Evolutionary conservation across 64 coral and sea anemone species (phyloP).

Genomic region (Dendrophyllia cribrosa): DNA sequence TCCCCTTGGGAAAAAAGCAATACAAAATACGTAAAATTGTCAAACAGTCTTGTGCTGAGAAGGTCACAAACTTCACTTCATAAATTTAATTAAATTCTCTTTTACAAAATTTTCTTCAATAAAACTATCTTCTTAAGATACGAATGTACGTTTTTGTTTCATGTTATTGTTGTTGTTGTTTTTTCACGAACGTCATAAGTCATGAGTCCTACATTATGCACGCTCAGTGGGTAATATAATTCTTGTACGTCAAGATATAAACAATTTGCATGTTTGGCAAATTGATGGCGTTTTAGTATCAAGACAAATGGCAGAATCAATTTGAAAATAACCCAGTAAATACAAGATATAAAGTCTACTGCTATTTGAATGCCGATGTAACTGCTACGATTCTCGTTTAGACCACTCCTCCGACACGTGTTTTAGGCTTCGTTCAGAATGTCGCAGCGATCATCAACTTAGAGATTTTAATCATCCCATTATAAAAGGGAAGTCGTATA

Average conservation of each 20-base stretch:
- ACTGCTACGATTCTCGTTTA: neutral
- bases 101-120: neutral
- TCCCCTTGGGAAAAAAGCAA: slow-evolving; percentile 6
- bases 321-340: neutral
- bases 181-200: neutral
- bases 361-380: slow-evolving; percentile 1
- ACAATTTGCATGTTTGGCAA: slow-evolving; percentile 38
- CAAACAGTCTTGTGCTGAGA: neutral
- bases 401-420: slow-evolving; percentile 45
- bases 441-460: neutral
- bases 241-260: slow-evolving; percentile 26
- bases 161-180: neutral
- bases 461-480: neutral
- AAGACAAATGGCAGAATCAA: neutral
- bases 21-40: neutral
- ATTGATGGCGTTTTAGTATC: slow-evolving; percentile 14
- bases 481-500: neutral
- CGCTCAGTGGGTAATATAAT: slow-evolving; percentile 6
- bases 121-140: neutral
- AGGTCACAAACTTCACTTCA: neutral
- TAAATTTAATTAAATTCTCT: neutral
- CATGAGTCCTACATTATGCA: neutral
- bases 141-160: neutral
- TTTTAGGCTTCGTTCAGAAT: slow-evolving; percentile 7
- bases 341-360: neutral